phyloP scores from a whole-genome alignment of 2,888 invertebrate species.

The Megalurothrips usitatus region DNA sequence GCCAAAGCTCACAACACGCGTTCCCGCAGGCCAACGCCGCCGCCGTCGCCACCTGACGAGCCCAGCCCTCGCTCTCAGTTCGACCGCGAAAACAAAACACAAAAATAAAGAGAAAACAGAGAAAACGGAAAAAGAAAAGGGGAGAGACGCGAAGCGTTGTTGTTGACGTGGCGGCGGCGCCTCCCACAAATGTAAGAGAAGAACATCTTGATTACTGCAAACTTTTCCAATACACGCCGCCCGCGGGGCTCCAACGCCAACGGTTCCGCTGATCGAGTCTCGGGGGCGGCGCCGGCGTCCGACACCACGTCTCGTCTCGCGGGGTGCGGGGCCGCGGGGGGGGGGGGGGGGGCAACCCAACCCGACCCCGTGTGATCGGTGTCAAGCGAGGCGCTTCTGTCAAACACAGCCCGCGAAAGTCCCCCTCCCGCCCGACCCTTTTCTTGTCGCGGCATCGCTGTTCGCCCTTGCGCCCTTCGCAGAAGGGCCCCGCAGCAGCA shows the following conservation, averaged over 20 bases:
- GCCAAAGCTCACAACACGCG: background rate
- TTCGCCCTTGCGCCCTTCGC: background rate
- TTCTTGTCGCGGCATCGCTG: background rate
- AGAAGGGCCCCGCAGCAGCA: background rate
- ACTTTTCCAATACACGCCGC: no score
- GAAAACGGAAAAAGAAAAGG: no score
- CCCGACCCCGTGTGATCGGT: background rate
- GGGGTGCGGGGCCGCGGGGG: background rate
- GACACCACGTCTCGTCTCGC: no score
- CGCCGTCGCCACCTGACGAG: no score
- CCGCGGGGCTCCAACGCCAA: background rate
- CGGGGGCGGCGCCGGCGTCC: background rate
- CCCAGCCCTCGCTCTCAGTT: no score
- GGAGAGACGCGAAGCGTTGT: no score
- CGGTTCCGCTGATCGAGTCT: background rate
- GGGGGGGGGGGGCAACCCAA: background rate
- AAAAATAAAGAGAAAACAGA: no score
- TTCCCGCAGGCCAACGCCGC: no score
- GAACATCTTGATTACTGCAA: no score
- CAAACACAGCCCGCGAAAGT: background rate
- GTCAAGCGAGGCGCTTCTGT: constrained; percentile 5
- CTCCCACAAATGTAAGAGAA: no score
- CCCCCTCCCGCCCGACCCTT: background rate
- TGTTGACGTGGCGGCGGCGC: no score
- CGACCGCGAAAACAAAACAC: no score